These are phyloP conservation scores for Exaiptasia diaphana DNA, from an alignment of 64 coral and sea anemone genomes.

Conservation along the genomic window DNA sequence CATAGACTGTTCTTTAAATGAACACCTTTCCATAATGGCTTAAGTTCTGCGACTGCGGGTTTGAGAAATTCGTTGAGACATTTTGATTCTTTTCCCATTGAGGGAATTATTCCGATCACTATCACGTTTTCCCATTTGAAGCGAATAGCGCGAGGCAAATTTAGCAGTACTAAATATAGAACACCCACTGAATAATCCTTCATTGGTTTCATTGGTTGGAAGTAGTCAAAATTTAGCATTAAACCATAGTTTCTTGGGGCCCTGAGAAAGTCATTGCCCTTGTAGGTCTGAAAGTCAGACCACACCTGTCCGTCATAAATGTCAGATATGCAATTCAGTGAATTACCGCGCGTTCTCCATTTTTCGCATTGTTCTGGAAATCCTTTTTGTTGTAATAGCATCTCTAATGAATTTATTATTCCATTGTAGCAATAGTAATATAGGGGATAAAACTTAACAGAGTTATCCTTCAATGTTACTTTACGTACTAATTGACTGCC, in stretches of 20 bases:
- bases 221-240: constrained; percentile 27
- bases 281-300: not conserved
- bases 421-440: constrained; percentile 38
- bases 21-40: constrained; percentile 14
- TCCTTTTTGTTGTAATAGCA: not conserved
- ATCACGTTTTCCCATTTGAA: constrained; percentile 47
- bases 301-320: not conserved
- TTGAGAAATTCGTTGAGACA: constrained; percentile 19
- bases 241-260: constrained; percentile 18
- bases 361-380: constrained; percentile 38
- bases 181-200: not conserved
- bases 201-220: constrained; percentile 17
- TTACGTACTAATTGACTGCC: not conserved
- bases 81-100: not conserved
- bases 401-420: constrained; percentile 29
- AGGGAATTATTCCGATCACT: constrained; percentile 22
- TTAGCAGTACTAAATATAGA: constrained; percentile 19
- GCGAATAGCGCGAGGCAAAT: constrained; percentile 3
- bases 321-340: not conserved
- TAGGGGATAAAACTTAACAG: constrained; percentile 7
- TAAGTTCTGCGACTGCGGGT: constrained; percentile 15
- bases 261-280: not conserved
- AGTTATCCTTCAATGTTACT: constrained; percentile 5
- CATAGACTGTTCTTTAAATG: constrained; percentile 11
- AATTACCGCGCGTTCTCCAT: not conserved